phyloP scores from a whole-genome alignment of 1,140 invertebrate genomes.

The Trachymyrmex cornetzi region DNA sequence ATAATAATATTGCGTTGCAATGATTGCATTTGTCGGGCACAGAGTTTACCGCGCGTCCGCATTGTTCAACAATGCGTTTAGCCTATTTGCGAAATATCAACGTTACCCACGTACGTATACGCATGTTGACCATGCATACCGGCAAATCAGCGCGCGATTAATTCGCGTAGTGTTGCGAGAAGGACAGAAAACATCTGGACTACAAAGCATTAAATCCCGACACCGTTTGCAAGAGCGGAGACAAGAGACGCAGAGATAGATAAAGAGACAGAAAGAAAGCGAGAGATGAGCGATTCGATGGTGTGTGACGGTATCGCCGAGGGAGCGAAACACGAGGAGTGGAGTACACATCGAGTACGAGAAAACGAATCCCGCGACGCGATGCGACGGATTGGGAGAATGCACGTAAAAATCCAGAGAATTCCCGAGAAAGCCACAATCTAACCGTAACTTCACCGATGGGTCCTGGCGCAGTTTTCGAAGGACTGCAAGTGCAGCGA shows the following conservation, averaged over 20 bases:
- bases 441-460: constrained; percentile 67
- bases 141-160: constrained; percentile 55
- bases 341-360: constrained; percentile 22
- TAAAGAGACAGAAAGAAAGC: constrained; percentile 27
- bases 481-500: constrained; percentile 16
- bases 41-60: constrained; percentile 44
- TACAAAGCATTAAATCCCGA: constrained; percentile 44
- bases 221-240: constrained; percentile 25
- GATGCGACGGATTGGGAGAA: constrained; percentile 29
- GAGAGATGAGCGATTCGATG: constrained; percentile 8
- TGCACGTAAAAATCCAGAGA: constrained; percentile 65
- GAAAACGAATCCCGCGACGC: constrained; percentile 46
- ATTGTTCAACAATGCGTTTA: constrained; percentile 63
- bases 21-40: constrained; percentile 48
- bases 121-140: constrained; percentile 60
- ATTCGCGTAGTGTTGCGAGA: constrained; percentile 32
- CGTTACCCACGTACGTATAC: constrained; percentile 1
- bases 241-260: constrained; percentile 6
- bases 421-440: constrained; percentile 60
- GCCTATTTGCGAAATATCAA: constrained; percentile 64
- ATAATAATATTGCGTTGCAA: constrained; percentile 62
- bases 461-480: constrained; percentile 39
- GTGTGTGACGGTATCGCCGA: constrained; percentile 34
- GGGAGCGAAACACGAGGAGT: constrained; percentile 22
- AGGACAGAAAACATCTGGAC: constrained; percentile 49